Base-by-base conservation (phyloP, 2,888 invertebrate genomes). In the Baronia brevicornis region DNA sequence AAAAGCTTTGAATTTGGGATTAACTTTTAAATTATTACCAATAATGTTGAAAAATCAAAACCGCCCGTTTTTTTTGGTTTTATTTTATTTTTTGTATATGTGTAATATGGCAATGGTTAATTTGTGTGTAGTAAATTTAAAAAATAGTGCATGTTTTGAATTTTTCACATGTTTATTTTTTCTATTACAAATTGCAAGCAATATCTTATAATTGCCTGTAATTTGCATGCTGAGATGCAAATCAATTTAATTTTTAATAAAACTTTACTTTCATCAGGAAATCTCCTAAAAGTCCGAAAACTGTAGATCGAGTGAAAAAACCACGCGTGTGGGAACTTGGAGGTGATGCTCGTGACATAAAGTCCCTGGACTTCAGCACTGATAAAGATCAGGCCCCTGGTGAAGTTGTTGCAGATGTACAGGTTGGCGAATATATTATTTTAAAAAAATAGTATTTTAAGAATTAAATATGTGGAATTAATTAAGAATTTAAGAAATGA, bases 271-370 rank as follows among this genome's bases (percentile, higher is more conserved):
- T 3, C 12, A 19, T 1, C 13, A 54, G 54, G 3, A 79, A 80
- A 41, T 84, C 86, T 36, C 85, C 87, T 0, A 88, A 87, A 44
- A 77, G 74, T 37, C 72, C 74, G n/a, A 46, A 61, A 38, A 57
- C 62, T 23, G 87, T 88, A 22, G 92, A 91, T 62, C 90, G 90
- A 9, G 94, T 94, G 1, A 98, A 98, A 61, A 92, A 94, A 60
- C 95, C 94, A 0, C 89, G 96, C 31, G 89, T 93, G 31, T 98
- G 97, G 98, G 96, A 94, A 49, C 78, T 94, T 29, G 91, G 92
- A 21, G 96, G 96, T 13, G 90, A 87, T 28, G 71, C 86, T 5
- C 91, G 91, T 42, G 96, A 97, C 73, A 77, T 92, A 26, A 88
- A 89, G 5, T 75, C 85, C n/a, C 79, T 97, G 20, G 96, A 97